Conservation (phyloP, 2,888 invertebrate genomes). For the Pristionchus mayeri region DNA sequence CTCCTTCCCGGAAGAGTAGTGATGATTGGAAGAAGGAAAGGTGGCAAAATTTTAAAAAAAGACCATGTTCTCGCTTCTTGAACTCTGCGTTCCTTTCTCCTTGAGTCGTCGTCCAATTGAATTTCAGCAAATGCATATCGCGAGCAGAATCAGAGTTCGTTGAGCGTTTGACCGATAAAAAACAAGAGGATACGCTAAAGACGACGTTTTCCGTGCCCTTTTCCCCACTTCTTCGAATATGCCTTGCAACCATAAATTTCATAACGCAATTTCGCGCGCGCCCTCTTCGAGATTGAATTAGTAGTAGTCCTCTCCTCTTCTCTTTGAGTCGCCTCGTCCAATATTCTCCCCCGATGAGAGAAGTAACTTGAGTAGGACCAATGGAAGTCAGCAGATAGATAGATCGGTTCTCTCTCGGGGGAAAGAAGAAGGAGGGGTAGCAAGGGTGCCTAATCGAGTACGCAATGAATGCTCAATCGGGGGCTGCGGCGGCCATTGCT, state of each 20-base stretch:
- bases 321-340: neutral
- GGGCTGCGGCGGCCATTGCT: neutral
- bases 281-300: slow-evolving; percentile 21
- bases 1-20: too few species aligned
- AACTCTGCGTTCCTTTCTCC: too few species aligned
- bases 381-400: slow-evolving; percentile 37
- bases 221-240: neutral
- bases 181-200: too few species aligned
- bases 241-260: slow-evolving; percentile 36
- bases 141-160: too few species aligned
- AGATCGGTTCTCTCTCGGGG: slow-evolving; percentile 31
- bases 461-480: slow-evolving; percentile 52
- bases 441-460: slow-evolving; percentile 42
- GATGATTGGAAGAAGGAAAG: too few species aligned
- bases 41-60: too few species aligned
- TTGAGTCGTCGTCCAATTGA: too few species aligned
- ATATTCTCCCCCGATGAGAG: neutral
- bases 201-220: neutral
- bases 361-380: slow-evolving; percentile 44
- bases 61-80: too few species aligned
- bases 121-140: too few species aligned
- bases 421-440: too few species aligned
- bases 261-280: slow-evolving; percentile 19
- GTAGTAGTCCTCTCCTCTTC: slow-evolving; percentile 39
- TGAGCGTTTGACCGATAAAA: too few species aligned